A percentile compares a stretch with the other conserved stretches of the same genome.
phyloP scores from a whole-genome alignment of 2,888 invertebrate genomes.

The Eristalis arbustorum region DNA sequence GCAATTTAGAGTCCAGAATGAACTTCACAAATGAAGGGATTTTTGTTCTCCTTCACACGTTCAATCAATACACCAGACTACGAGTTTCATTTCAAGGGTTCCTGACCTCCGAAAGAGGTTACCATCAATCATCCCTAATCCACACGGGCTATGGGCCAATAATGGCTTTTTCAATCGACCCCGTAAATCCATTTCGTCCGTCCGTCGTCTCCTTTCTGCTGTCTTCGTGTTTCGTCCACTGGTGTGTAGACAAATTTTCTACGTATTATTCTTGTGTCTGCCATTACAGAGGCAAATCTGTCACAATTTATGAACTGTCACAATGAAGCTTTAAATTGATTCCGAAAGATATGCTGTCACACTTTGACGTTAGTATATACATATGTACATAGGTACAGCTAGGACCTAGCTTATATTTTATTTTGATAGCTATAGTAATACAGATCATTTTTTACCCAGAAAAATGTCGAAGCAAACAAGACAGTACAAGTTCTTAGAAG shows the following conservation, averaged over 20 bases:
- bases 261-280: background rate
- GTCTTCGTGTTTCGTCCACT: background rate
- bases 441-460: no score
- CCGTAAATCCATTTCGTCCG: background rate
- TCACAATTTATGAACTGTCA: background rate
- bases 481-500: no score
- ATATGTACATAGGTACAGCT: no score
- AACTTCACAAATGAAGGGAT: no score
- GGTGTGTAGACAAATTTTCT: background rate
- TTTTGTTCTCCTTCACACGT: background rate
- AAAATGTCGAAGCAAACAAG: no score
- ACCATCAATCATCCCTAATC: background rate
- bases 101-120: background rate
- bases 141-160: background rate
- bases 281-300: background rate
- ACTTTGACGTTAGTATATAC: no score
- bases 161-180: background rate
- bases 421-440: no score
- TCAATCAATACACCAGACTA: background rate
- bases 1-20: no score
- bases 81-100: background rate
- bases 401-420: no score
- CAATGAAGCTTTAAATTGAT: background rate
- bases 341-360: background rate
- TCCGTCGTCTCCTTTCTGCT: background rate